Conservation (phyloP, 2,888 invertebrate species). For the Amblyjoppa proteus region DNA sequence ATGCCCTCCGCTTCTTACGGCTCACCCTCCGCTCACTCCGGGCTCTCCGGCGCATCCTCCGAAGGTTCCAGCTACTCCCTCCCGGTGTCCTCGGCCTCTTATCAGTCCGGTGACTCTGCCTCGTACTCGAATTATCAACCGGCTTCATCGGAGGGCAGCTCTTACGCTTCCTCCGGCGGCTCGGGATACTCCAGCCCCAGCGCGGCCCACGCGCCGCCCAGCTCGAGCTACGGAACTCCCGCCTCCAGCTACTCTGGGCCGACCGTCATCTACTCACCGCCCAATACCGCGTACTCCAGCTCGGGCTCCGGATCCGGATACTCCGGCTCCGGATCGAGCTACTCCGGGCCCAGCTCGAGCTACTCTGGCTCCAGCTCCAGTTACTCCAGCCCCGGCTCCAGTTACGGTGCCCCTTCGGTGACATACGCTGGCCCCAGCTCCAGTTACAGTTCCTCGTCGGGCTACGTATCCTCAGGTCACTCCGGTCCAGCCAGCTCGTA, state of each 20-base stretch:
- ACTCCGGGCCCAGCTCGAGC: conserved; percentile 56
- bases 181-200: conserved; percentile 62
- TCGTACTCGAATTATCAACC: conserved; percentile 75
- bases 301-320: conserved; percentile 64
- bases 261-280: conserved; percentile 55
- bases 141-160: conserved; percentile 75
- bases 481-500: conserved; percentile 75
- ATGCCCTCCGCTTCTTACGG: conserved; percentile 72
- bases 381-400: conserved; percentile 64
- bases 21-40: conserved; percentile 67
- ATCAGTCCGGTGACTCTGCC: conserved; percentile 59
- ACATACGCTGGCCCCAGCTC: conserved; percentile 61
- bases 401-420: conserved; percentile 51
- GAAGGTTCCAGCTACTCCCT: conserved; percentile 77
- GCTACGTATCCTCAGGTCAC: conserved; percentile 70
- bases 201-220: conserved; percentile 35
- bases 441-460: conserved; percentile 61
- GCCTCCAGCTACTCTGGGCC: conserved; percentile 65
- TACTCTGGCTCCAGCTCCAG: conserved; percentile 63
- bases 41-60: conserved; percentile 75
- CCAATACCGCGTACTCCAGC: conserved; percentile 57
- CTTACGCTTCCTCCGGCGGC: conserved; percentile 61
- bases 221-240: conserved; percentile 48
- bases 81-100: conserved; percentile 73
- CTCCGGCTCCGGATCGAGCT: conserved; percentile 59